Base-by-base conservation (phyloP, 2,113 vertebrate species). In the Syngnathus floridae region DNA sequence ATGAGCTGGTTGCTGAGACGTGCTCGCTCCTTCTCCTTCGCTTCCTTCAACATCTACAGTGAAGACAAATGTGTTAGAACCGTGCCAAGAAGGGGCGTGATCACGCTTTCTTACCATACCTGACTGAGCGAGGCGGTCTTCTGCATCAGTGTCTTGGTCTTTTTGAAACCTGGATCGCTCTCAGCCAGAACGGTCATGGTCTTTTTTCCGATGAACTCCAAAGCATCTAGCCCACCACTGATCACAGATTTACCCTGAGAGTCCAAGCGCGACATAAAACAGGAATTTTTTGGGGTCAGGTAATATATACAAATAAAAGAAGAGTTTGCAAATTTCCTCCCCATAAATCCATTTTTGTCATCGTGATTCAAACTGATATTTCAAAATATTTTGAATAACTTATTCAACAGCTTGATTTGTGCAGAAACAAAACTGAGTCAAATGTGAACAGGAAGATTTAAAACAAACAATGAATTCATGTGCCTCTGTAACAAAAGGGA, bases 201-300 rank as follows among this genome's bases (percentile, higher is more conserved):
- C 87, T 94, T 99, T 91, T 96, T 99, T 74, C 97, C 97, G 11
- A 99, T 99, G 83, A 98, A 98, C 86, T 99, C 97, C 86, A 99
- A 79, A 26, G 97, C 97, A 74, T 95, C 97, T n/a, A 99, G 91
- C 62, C 97, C 95, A 11, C 97, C 95, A 7, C 91, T 94, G 78
- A 99, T 89, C 21, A 98, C 95, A 0, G 93, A 95, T 74, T 96
- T 98, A 16, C 97, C 96, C 97, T 99, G 66, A 1, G 36, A 65
- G 38, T 68, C 45, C 64, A 16, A 35, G 7, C 11, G 4, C 12
- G 58, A 40, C 16, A 43, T 13, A 64, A 4, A 59, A 17, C 16
- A 17, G 16, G 4, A 31, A 3, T 48, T 48, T 43, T 43, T 7
- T 1, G 8, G 14, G 14, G 46, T 19, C 2, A 51, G 48, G 51